A percentile compares a stretch with the other conserved stretches of the same genome.
phyloP scores from a whole-genome alignment of 1,140 invertebrate species.

The Mycetomoellerius zeteki region DNA sequence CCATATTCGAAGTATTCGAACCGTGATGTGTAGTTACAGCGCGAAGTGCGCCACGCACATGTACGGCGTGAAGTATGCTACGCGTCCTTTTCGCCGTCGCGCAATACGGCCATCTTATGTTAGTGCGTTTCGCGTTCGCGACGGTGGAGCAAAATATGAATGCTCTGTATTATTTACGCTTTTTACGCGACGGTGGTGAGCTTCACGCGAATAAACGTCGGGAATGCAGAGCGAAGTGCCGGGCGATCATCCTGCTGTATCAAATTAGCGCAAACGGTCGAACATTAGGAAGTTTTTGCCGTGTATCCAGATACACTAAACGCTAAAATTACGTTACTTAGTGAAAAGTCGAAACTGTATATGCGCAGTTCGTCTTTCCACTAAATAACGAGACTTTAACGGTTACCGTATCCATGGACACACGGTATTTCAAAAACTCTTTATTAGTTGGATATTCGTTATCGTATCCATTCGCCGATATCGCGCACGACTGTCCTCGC shows the following conservation, averaged over 20 bases:
- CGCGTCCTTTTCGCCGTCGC: background rate
- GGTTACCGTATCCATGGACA: too few relatives aligned
- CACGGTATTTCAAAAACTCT: too few relatives aligned
- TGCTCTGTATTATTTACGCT: background rate
- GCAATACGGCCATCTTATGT: background rate
- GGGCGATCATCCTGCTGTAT: background rate
- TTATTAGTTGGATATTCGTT: background rate
- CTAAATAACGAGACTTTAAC: too few relatives aligned
- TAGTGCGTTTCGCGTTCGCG: background rate
- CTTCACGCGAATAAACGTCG: background rate
- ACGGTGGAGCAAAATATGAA: background rate
- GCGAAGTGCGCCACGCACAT: too few relatives aligned
- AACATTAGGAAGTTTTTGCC: too few relatives aligned
- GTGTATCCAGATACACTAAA: too few relatives aligned
- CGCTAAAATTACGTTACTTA: too few relatives aligned
- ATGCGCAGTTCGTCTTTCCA: too few relatives aligned
- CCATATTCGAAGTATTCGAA: too few relatives aligned
- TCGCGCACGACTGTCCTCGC: too few relatives aligned
- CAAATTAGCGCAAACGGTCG: background rate
- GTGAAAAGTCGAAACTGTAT: too few relatives aligned
- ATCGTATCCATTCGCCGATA: background rate
- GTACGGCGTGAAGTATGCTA: background rate
- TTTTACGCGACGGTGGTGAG: background rate
- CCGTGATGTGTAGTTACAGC: too few relatives aligned
- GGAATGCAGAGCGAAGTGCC: background rate